Evolutionary conservation across 2,797 vertebrate genomes (phyloP), one percentile per base, ranked within the genome.

Genomic region (Prionace glauca): DNA sequence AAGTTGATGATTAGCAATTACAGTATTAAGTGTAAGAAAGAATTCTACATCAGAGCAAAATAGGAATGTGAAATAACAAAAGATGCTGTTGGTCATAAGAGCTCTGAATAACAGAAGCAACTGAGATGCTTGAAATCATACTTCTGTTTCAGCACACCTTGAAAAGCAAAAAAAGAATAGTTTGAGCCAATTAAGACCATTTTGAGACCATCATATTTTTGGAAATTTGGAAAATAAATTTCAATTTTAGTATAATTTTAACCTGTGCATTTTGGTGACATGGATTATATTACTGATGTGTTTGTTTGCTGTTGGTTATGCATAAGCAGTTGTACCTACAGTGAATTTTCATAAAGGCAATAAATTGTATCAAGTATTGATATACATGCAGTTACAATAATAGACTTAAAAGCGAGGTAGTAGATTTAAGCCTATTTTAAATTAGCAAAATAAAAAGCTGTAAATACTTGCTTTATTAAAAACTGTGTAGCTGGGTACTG

Each of bases 141-240:
- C 90, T 65, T 67, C 60, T 9, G 32, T 67, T n/a, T 60, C 50
- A 62, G 32, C 62, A 92, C 29, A 36, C 62, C 7, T 67, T 92
- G n/a, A 65, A 92, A 67, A 22, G 1, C 60, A n/a, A 92, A 36
- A 81, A 36, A 92, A 65, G 0, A n/a, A 5, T 36, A 32, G 14
- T 65, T 65, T 67, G 60, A 92, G 62, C 4, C n/a, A 92, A 92
- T 92, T 36, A 92, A 92, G 24, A 81, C n/a, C 50, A 87, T 87
- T 90, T 60, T 90, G 26, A 60, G 29, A 29, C 16, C 36, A 81
- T 18, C n/a, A 79, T 79, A 88, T 12, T 88, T 60, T 88, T 50
- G 50, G 79, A n/a, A 84, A 36, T 10, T 87, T 56, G 56, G 16
- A 26, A 71, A 71, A 71, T 24, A 11, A 41, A 81, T 29, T 60